These are phyloP conservation scores for Limnodromus scolopaceus DNA, from an alignment of 2,797 vertebrate species.

Conservation along the genomic window DNA sequence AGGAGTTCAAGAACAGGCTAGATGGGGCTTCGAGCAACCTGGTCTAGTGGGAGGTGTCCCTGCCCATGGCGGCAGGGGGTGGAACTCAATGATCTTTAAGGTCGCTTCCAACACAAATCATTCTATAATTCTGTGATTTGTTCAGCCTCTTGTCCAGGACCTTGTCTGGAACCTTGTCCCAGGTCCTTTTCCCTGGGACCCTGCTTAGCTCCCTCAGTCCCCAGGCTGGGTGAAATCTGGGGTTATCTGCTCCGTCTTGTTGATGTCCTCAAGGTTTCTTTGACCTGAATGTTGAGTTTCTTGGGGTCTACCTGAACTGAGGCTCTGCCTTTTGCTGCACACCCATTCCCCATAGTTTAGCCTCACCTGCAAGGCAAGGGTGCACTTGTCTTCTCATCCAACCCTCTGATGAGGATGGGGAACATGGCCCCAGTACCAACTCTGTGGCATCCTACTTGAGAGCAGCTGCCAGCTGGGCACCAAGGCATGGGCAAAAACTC, in stretches of 20 bases:
- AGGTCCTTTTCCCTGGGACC: not conserved
- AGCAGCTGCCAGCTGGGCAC: not conserved
- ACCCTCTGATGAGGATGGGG: not conserved
- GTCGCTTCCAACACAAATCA: too few relatives aligned
- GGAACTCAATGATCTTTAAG: too few relatives aligned
- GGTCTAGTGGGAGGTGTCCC: too few relatives aligned
- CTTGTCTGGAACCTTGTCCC: not conserved
- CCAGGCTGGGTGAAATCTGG: not conserved
- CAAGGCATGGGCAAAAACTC: not conserved
- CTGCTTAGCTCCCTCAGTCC: fast-evolving
- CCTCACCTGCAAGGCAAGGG: not conserved
- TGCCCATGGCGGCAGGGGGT: too few relatives aligned
- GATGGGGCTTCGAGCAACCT: too few relatives aligned
- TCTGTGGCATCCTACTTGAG: not conserved
- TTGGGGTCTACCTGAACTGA: not conserved
- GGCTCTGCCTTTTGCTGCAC: not conserved
- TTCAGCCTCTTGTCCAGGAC: not conserved
- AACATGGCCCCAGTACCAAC: fast-evolving
- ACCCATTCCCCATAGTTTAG: not conserved
- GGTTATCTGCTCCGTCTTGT: not conserved
- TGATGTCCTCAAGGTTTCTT: not conserved
- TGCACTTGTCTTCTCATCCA: not conserved
- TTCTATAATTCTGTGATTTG: not conserved
- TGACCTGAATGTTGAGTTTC: fast-evolving
- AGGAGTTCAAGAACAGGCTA: too few relatives aligned